Evolutionary conservation across 1,140 invertebrate genomes (phyloP).

Genomic region (Brachionus calyciflorus): DNA sequence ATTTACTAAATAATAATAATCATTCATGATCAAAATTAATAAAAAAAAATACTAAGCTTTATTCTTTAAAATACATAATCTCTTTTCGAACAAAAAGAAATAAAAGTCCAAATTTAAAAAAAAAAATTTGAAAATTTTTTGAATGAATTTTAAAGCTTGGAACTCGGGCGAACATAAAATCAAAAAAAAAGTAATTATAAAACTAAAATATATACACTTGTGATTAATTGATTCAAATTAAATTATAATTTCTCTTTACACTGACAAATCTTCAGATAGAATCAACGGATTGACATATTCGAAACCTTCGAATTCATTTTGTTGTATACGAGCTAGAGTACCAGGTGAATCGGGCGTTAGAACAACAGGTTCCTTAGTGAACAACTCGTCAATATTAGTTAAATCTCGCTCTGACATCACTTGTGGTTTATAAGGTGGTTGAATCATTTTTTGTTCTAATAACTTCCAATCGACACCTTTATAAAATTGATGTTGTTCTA

Average conservation of each 20-base stretch:
- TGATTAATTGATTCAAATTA: neutral
- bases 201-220: too few relatives aligned
- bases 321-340: conserved; percentile 27
- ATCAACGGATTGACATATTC: conserved; percentile 47
- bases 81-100: too few relatives aligned
- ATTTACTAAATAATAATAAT: too few relatives aligned
- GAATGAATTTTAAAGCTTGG: too few relatives aligned
- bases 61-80: too few relatives aligned
- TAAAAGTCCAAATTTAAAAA: too few relatives aligned
- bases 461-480: conserved; percentile 96
- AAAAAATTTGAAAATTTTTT: too few relatives aligned
- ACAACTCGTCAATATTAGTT: conserved; percentile 98
- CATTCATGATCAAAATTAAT: too few relatives aligned
- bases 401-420: conserved; percentile 73
- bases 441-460: conserved; percentile 90
- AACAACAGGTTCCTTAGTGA: conserved; percentile 93
- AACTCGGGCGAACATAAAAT: too few relatives aligned
- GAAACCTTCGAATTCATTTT: conserved; percentile 47
- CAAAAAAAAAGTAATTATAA: neutral
- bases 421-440: conserved; percentile 90
- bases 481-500: conserved; percentile 92
- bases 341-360: conserved; percentile 71
- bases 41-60: too few relatives aligned
- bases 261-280: conserved; percentile 9
- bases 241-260: neutral